A percentile compares a stretch with the other conserved stretches of the same genome.
phyloP scores from a whole-genome alignment of 2,888 invertebrate genomes.

The Pardosa pseudoannulata region DNA sequence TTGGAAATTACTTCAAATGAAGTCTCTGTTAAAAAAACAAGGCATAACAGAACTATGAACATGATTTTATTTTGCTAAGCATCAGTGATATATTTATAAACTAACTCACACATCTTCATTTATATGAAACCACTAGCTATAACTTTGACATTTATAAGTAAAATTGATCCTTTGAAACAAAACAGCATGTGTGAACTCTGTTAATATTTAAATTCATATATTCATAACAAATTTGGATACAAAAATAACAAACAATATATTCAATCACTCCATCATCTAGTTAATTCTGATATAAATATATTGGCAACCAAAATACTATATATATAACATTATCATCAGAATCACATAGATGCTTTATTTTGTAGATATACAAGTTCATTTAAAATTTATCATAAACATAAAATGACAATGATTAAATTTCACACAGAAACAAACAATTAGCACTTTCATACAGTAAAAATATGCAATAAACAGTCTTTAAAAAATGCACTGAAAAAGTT shows the following conservation, averaged over 20 bases:
- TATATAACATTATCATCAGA: constrained; percentile 1
- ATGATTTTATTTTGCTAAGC: constrained; percentile 57
- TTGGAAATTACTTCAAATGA: no score
- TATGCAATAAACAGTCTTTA: not conserved
- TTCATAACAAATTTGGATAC: constrained; percentile 11
- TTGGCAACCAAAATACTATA: not conserved
- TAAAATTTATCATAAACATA: not conserved
- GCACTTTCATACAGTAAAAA: not conserved
- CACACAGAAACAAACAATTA: not conserved
- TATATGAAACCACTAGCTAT: constrained; percentile 19
- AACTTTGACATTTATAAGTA: constrained; percentile 24
- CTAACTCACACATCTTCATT: constrained; percentile 5
- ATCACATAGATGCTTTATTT: not conserved
- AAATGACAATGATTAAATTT: not conserved
- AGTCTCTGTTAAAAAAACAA: not conserved
- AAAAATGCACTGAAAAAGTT: not conserved
- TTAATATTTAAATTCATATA: not conserved
- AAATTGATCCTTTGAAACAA: not conserved
- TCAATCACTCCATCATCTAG: not conserved
- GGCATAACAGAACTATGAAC: constrained; percentile 18
- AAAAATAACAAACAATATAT: constrained; percentile 15
- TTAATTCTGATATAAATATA: not conserved
- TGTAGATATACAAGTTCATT: not conserved
- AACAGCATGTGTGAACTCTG: constrained; percentile 3
- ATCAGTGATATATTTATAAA: constrained; percentile 21